Evolutionary conservation across 2,797 vertebrate species (phyloP), one percentile per base, ranked within the genome.

Genomic region (Emys orbicularis): DNA sequence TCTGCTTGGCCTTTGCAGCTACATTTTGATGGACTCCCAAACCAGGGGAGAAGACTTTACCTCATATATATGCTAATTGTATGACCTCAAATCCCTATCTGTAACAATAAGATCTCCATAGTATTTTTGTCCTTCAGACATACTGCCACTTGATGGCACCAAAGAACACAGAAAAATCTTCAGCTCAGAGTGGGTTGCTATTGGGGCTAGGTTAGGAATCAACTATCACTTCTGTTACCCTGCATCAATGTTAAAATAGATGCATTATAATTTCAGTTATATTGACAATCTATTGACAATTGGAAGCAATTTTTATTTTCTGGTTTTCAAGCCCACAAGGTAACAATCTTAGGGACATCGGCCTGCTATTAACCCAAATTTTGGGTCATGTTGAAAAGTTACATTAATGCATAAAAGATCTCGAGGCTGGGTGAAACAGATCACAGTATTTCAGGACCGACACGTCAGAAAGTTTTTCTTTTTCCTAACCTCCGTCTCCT

Each of bases 71-170:
- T 12, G 37, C 0, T 54, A 12, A 61, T 41, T 0, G 0, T 31
- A 31, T 1, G 52, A 6, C 11, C 34, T 16, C 81, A 3, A 49
- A 29, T 61, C 10, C 16, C 0, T 0, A 12, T 7, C 16, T 9
- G 52, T 49, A 29, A 1, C 5, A 68, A 65, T 11, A 1, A 95
- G 25, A 29, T 21, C 10, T 92, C 84, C 6, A 8, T 25, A 16
- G 29, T 0, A 37, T 13, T 29, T 49, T 61, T 44, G 25, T 29
- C 10, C 49, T 77, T 83, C 18, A 11, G 86, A 25, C 5, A 37
- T 31, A 25, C 29, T 65, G 74, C 96, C 97, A 95, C 97, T 19
- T 89, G 97, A 96, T 97, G 97, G 97, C 96, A 96, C 92, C 96
- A 98, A 95, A 97, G 94, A 56, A 95, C 94, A 81, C 0, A 44